These are phyloP conservation scores for Trochalopteron elliotii DNA, from an alignment of 2,113 vertebrate species.

Conservation along the genomic window DNA sequence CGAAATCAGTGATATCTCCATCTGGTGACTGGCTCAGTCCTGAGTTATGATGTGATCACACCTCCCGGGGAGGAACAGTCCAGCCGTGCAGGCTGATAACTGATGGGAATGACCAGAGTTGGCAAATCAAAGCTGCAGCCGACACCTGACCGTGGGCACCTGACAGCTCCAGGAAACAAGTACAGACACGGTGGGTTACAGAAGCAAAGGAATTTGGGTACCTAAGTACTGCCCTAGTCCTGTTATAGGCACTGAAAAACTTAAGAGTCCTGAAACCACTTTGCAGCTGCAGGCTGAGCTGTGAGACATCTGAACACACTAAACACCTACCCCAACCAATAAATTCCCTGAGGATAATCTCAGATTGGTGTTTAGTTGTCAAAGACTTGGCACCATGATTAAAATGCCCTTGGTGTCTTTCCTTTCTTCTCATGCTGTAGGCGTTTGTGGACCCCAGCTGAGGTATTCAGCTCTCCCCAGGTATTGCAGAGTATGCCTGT, in stretches of 20 bases:
- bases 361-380: not conserved
- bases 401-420: not conserved
- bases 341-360: not conserved
- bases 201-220: not conserved
- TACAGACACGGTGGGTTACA: accelerated
- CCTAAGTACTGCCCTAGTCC: not conserved
- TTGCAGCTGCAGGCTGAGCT: not conserved
- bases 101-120: not conserved
- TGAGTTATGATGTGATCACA: not conserved
- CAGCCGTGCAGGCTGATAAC: accelerated
- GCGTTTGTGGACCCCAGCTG: not conserved
- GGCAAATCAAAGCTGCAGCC: not conserved
- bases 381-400: not conserved
- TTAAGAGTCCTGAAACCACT: accelerated
- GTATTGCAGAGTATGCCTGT: not conserved
- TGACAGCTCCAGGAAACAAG: not conserved
- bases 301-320: accelerated
- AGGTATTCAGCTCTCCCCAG: not conserved
- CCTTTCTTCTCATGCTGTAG: not conserved
- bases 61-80: accelerated
- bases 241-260: not conserved
- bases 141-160: accelerated
- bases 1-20: accelerated
- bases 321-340: accelerated
- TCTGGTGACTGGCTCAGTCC: not conserved